These are phyloP conservation scores for Polydrusus cervinus DNA, from an alignment of 2,888 invertebrate species.

Conservation along the genomic window DNA sequence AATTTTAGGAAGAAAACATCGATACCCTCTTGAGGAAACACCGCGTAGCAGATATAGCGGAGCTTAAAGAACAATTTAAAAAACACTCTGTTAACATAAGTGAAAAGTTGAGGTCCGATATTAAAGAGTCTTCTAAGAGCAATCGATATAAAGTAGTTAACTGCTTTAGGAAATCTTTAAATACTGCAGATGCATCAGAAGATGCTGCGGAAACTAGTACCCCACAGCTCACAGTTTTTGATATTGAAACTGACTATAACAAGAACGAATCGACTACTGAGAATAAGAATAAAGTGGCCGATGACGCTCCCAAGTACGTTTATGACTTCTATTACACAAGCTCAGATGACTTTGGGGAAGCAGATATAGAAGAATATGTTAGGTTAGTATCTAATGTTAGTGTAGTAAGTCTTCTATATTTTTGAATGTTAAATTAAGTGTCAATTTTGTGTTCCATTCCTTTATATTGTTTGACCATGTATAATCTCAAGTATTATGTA, in stretches of 20 bases:
- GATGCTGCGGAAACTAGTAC: conserved; percentile 60
- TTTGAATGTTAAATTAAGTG: conserved; percentile 23
- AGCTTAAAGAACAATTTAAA: conserved; percentile 72
- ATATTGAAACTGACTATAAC: conserved; percentile 72
- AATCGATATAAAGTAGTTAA: conserved; percentile 77
- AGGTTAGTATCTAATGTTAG: conserved; percentile 61
- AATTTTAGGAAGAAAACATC: conserved; percentile 71
- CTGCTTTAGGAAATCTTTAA: conserved; percentile 70
- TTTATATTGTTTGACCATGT: conserved; percentile 17
- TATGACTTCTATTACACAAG: conserved; percentile 79
- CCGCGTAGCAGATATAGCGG: conserved; percentile 67
- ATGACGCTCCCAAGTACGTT: conserved; percentile 71
- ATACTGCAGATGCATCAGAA: conserved; percentile 53
- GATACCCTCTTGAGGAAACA: conserved; percentile 71
- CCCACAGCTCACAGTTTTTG: conserved; percentile 73
- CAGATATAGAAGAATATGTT: conserved; percentile 69
- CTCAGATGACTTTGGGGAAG: conserved; percentile 71
- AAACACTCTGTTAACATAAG: conserved; percentile 71
- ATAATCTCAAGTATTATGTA: conserved; percentile 22
- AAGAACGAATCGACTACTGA: conserved; percentile 53
- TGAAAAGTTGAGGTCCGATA: conserved; percentile 71
- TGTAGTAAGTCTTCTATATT: conserved; percentile 40
- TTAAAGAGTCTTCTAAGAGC: conserved; percentile 71
- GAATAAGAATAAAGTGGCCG: conserved; percentile 51
- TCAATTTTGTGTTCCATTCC: conserved; percentile 32